Evolutionary conservation across 2,797 vertebrate genomes (phyloP).

Genomic region (Clarias fuscus): DNA sequence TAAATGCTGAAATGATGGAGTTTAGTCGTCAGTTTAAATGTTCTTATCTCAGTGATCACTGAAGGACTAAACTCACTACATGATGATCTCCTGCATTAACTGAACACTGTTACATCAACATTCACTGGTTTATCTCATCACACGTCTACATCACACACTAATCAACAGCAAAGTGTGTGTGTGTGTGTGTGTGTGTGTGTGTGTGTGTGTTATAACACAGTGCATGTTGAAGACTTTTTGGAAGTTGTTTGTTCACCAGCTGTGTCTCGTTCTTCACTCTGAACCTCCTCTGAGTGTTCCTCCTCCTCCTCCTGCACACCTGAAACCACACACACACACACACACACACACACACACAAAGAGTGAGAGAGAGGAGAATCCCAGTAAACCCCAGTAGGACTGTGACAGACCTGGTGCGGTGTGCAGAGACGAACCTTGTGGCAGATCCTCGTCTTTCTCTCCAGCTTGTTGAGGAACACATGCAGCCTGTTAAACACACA

Average conservation of each 20-base stretch:
- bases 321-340: slow-evolving; percentile 26
- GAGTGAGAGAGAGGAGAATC: too few species aligned
- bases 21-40: too few species aligned
- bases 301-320: slow-evolving; percentile 5
- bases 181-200: too few species aligned
- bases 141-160: too few species aligned
- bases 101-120: too few species aligned
- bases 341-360: slow-evolving; percentile 18
- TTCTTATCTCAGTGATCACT: too few species aligned
- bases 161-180: too few species aligned
- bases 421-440: slow-evolving; percentile 26
- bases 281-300: slow-evolving; percentile 7
- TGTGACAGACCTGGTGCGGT: background rate
- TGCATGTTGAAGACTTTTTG: slow-evolving; percentile 67
- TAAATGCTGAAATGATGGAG: too few species aligned
- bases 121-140: too few species aligned
- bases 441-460: slow-evolving; percentile 5
- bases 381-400: background rate
- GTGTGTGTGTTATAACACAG: slow-evolving; percentile 39
- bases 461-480: slow-evolving; percentile 21
- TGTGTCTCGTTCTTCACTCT: slow-evolving; percentile 29
- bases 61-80: too few species aligned
- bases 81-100: too few species aligned
- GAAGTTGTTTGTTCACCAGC: slow-evolving; percentile 21
- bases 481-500: slow-evolving; percentile 15